Conservation (phyloP, 2,888 invertebrate species). For the Polydesmus complanatus region DNA sequence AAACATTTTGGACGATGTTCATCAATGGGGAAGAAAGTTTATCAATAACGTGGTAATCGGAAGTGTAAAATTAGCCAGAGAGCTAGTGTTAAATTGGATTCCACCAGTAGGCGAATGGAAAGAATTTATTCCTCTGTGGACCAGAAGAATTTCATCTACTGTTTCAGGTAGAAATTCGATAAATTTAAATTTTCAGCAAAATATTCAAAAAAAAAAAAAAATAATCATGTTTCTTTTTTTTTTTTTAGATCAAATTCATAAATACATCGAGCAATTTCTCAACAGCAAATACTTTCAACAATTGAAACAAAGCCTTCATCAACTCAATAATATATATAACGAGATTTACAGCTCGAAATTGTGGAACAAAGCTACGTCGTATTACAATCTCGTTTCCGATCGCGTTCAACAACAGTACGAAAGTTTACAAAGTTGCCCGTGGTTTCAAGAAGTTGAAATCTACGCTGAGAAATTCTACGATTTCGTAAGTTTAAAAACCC, state of each 20-base stretch:
- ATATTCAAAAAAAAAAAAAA: too few relatives aligned
- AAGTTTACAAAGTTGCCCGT: not conserved
- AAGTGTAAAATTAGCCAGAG: not conserved
- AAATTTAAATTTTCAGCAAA: too few relatives aligned
- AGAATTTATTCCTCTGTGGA: conserved; percentile 2
- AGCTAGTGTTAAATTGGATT: not conserved
- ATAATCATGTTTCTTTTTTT: too few relatives aligned
- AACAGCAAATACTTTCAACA: conserved; percentile 6
- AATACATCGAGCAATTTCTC: conserved; percentile 2
- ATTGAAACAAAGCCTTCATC: not conserved
- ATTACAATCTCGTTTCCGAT: not conserved
- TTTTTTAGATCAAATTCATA: conserved; percentile 7
- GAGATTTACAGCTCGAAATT: conserved; percentile 1
- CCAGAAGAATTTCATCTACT: not conserved
- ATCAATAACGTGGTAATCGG: not conserved
- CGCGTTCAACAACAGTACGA: not conserved
- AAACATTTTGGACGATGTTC: not conserved
- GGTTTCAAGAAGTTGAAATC: not conserved
- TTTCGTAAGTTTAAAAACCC: not conserved
- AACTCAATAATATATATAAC: not conserved
- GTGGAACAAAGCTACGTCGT: not conserved
- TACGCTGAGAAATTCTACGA: not conserved
- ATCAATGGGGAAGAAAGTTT: not conserved
- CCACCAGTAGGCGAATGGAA: conserved; percentile 4
- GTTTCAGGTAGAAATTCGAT: conserved; percentile 1